Base-by-base conservation (phyloP, 2,113 vertebrate species). In the Phaetusa simplex region DNA sequence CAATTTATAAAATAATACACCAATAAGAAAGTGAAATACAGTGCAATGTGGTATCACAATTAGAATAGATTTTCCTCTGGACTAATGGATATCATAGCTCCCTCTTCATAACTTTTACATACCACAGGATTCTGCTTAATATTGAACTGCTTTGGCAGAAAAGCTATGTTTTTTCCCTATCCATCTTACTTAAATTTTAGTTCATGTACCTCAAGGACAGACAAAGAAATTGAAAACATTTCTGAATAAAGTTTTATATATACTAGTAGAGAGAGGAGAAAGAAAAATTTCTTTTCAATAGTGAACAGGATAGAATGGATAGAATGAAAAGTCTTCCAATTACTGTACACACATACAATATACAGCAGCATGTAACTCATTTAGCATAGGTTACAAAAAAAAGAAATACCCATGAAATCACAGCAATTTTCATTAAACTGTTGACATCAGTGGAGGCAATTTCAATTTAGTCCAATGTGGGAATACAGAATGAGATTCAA, bases 71-170 rank as follows among this genome's bases (percentile, higher is more conserved):
- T 96, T 97, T 98, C 82, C 36, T 81, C 88, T 96, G 91, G 86
- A 98, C 93, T 97, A 97, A 94, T 34, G 52, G 65, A 42, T 96
- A 96, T 96, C 89, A 89, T 83, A 96, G 81, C 73, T 90, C 90
- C 83, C 93, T 98, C 95, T 98, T 98, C 77, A 70, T 90, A 97
- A 95, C 78, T 97, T 96, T 94, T 95, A 95, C 38, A 74, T 90
- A 94, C 62, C 94, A 86, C 77, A 95, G 73, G 82, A 94, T 73
- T 88, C 93, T 96, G 64, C 64, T 89, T 89, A 97, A 97, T 97
- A 97, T 96, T 97, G 95, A 97, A 94, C 80, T 96, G 67, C 95
- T 98, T 97, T 97, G 94, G 94, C 95, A 98, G 95, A 97, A 97
- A 93, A 40, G 34, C 85, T 93, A 81, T 85, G 64, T 94, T 98